These are phyloP conservation scores for Burhinus oedicnemus DNA, from an alignment of 2,113 vertebrate genomes.

Conservation along the genomic window DNA sequence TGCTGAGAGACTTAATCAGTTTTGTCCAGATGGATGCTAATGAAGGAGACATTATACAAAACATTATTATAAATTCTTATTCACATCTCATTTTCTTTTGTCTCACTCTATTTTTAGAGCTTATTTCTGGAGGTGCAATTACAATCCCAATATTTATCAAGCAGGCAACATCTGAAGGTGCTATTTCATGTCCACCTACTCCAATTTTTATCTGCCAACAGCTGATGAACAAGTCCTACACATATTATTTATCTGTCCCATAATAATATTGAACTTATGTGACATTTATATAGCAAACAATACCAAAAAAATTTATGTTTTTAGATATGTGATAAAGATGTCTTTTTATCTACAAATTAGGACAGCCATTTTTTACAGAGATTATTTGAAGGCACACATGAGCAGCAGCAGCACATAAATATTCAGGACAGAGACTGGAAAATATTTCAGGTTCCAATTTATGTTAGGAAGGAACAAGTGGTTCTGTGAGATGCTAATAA, in stretches of 20 bases:
- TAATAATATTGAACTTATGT: not conserved
- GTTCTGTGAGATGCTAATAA: not conserved
- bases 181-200: constrained; percentile 39
- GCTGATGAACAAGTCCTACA: not conserved
- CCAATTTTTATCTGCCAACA: not conserved
- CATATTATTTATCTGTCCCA: not conserved
- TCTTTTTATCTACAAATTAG: not conserved
- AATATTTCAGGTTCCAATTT: constrained; percentile 16
- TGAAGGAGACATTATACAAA: constrained; percentile 59
- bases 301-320: not conserved
- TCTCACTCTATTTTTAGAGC: constrained; percentile 64
- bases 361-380: not conserved
- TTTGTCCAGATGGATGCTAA: constrained; percentile 68
- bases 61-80: constrained; percentile 51
- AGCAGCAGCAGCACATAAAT: not conserved
- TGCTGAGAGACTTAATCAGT: constrained; percentile 60
- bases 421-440: not conserved
- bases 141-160: constrained; percentile 31
- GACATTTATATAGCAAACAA: not conserved
- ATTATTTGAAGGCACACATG: not conserved
- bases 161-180: constrained; percentile 18
- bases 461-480: not conserved
- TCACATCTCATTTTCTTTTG: constrained; percentile 58
- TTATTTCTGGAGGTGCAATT: constrained; percentile 45
- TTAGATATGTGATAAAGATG: not conserved